These are phyloP conservation scores for Cephus pulcher DNA, from an alignment of 2,888 invertebrate genomes.

Conservation along the genomic window DNA sequence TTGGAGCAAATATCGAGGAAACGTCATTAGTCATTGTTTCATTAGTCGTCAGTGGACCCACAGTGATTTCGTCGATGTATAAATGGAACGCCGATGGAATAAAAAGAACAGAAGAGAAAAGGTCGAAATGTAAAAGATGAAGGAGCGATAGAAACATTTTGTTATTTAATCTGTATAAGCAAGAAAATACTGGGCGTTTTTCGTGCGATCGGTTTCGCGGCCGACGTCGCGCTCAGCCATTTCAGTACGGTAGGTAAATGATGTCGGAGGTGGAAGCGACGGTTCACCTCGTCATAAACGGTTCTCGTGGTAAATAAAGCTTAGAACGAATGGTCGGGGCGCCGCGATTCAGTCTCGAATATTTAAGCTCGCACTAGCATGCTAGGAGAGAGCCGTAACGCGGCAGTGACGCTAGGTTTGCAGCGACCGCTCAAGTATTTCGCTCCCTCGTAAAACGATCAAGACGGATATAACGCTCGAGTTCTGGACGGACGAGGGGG, in stretches of 20 bases:
- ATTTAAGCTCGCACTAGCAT: conserved; percentile 34
- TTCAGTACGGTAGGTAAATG: conserved; percentile 41
- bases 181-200: too few species aligned
- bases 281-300: too few species aligned
- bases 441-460: conserved; percentile 42
- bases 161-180: too few species aligned
- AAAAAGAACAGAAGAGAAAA: too few species aligned
- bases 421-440: conserved; percentile 32
- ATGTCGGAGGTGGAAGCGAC: conserved; percentile 44
- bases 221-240: conserved; percentile 23
- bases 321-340: too few species aligned
- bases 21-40: neutral
- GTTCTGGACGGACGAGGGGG: conserved; percentile 24
- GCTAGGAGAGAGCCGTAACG: conserved; percentile 28
- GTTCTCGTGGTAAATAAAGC: too few species aligned
- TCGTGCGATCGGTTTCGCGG: conserved; percentile 9
- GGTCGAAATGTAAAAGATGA: too few species aligned
- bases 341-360: conserved; percentile 43
- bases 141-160: too few species aligned
- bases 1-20: neutral
- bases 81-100: too few species aligned
- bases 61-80: too few species aligned
- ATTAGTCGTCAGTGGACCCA: too few species aligned
- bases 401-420: conserved; percentile 15
- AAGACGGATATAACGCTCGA: conserved; percentile 33